Evolutionary conservation across 1,140 invertebrate genomes (phyloP).

Genomic region (Drosophila lacteicornis): DNA sequence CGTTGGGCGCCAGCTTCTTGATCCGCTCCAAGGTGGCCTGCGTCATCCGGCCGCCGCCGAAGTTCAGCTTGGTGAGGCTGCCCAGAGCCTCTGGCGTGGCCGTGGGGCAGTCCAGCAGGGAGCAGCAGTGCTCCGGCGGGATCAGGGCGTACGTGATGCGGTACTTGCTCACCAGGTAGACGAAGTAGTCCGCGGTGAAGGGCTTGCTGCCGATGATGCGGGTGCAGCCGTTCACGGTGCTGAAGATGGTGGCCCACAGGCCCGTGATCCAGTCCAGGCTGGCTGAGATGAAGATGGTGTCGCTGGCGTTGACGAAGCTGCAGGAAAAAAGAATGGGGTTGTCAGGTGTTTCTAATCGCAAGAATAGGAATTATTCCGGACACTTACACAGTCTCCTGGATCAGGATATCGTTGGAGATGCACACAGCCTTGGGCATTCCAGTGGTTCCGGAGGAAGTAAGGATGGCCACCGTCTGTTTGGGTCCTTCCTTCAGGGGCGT

Average conservation of each 20-base stretch:
- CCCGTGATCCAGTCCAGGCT: conserved; percentile 69
- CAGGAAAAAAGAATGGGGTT: fast-evolving
- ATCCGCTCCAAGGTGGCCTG: conserved; percentile 35
- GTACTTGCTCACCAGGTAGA: conserved; percentile 60
- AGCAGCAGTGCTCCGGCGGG: conserved; percentile 53
- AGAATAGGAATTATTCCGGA: background rate
- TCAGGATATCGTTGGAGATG: conserved; percentile 86
- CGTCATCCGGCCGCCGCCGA: conserved; percentile 39
- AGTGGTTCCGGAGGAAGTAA: conserved; percentile 90
- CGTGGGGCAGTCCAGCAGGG: conserved; percentile 36
- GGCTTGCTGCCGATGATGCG: conserved; percentile 64
- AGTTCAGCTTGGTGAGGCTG: conserved; percentile 27
- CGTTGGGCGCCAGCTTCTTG: conserved; percentile 24
- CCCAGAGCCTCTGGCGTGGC: conserved; percentile 38
- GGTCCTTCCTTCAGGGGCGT: conserved; percentile 42
- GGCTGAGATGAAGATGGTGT: conserved; percentile 37
- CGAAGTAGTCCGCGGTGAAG: conserved; percentile 50
- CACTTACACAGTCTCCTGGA: conserved; percentile 40
- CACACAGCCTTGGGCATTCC: conserved; percentile 92
- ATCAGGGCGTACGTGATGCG: conserved; percentile 42
- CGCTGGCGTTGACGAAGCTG: conserved; percentile 36
- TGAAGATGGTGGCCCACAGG: conserved; percentile 42
- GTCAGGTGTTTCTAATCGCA: background rate
- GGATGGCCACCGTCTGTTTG: conserved; percentile 73
- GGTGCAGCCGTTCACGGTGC: conserved; percentile 36